Evolutionary conservation across 2,888 invertebrate species (phyloP).

Genomic region (Sicus ferrugineus): DNA sequence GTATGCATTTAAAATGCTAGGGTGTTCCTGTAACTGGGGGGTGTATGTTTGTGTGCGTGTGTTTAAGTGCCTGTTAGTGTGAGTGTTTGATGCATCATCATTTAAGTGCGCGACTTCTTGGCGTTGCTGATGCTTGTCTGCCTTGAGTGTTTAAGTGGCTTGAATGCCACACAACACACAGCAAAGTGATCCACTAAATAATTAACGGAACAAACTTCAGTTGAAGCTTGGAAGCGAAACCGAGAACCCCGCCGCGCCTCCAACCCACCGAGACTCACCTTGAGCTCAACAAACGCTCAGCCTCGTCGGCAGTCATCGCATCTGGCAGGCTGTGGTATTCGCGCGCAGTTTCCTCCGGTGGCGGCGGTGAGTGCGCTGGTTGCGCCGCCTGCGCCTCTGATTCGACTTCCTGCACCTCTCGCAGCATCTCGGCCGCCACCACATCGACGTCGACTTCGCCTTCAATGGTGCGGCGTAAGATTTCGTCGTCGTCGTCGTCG

Average conservation of each 20-base stretch:
- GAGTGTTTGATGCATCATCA: neutral
- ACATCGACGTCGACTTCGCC: constrained; percentile 28
- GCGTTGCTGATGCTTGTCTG: neutral
- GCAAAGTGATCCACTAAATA: neutral
- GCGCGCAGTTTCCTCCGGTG: constrained; percentile 7
- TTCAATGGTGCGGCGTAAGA: constrained; percentile 29
- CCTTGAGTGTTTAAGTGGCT: neutral
- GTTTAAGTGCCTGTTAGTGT: neutral
- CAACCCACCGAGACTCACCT: constrained; percentile 69
- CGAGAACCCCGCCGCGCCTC: constrained; percentile 6
- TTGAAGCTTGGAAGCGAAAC: constrained; percentile 25
- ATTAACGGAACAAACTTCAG: neutral
- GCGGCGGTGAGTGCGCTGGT: constrained; percentile 35
- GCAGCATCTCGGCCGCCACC: constrained; percentile 27
- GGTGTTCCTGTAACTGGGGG: too few species aligned
- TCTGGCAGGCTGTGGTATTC: constrained; percentile 65
- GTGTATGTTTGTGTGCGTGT: neutral
- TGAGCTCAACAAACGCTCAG: constrained; percentile 84
- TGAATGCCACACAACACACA: neutral
- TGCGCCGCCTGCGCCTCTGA: neutral
- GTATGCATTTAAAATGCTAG: too few species aligned
- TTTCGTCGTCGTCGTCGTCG: constrained; percentile 35
- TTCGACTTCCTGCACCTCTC: constrained; percentile 4
- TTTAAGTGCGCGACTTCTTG: neutral
- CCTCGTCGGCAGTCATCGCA: constrained; percentile 85